phyloP scores from a whole-genome alignment of 2,888 invertebrate genomes.

The Encarsia formosa region DNA sequence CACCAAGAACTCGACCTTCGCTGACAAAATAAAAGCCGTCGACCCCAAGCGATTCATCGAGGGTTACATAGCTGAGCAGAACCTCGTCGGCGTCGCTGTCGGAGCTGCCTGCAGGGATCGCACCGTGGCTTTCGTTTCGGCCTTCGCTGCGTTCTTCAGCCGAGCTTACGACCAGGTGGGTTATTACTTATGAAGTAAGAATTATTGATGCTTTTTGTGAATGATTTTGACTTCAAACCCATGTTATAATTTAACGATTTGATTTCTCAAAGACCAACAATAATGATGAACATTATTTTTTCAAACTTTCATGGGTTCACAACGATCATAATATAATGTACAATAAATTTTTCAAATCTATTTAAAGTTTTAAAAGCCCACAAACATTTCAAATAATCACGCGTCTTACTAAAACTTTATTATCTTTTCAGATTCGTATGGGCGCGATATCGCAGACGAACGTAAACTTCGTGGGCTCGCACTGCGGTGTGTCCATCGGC shows the following conservation, averaged over 20 bases:
- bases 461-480: slow-evolving; percentile 94
- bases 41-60: slow-evolving; percentile 80
- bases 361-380: no score
- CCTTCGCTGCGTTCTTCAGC: slow-evolving; percentile 97
- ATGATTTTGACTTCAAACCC: no score
- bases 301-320: no score
- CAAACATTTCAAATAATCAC: no score
- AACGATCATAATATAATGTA: no score
- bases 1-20: slow-evolving; percentile 97
- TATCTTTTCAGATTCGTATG: slow-evolving; percentile 78
- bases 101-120: slow-evolving; percentile 91
- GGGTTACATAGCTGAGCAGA: slow-evolving; percentile 99
- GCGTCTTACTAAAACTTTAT: slow-evolving; percentile 3
- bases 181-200: no score
- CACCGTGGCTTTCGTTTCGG: slow-evolving; percentile 90
- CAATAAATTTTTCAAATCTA: no score
- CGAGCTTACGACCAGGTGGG: slow-evolving; percentile 90
- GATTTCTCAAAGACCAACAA: no score
- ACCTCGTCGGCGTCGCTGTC: slow-evolving; percentile 91
- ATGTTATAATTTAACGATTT: no score
- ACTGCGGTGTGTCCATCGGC: slow-evolving; percentile 97
- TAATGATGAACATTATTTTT: no score
- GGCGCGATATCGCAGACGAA: slow-evolving; percentile 98
- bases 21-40: slow-evolving; percentile 81
- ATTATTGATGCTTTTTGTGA: no score